Evolutionary conservation across 2,797 vertebrate species (phyloP).

Genomic region (Acanthurus leucopareius): DNA sequence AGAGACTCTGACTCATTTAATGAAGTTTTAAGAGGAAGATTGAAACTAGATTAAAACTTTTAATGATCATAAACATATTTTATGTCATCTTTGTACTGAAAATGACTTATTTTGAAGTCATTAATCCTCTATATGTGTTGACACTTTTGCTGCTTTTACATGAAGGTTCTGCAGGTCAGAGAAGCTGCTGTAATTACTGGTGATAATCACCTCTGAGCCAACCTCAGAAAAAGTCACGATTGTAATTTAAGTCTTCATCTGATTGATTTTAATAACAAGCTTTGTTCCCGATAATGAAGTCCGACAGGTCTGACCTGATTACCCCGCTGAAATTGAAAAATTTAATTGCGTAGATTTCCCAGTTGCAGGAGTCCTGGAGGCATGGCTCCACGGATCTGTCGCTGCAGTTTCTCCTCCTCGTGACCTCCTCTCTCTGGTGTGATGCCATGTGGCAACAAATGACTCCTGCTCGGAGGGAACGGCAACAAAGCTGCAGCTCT

Average conservation of each 20-base stretch:
- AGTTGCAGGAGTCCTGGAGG: slow-evolving; percentile 44
- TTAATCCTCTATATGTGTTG: background rate
- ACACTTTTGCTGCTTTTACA: background rate
- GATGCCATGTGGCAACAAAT: slow-evolving; percentile 60
- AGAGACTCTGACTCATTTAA: background rate
- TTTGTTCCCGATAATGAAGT: slow-evolving; percentile 63
- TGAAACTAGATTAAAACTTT: no score
- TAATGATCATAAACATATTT: no score
- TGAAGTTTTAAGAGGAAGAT: no score
- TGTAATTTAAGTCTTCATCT: slow-evolving; percentile 43
- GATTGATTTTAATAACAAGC: slow-evolving; percentile 62
- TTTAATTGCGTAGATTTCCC: slow-evolving; percentile 76
- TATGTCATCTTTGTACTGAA: no score
- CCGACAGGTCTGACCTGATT: slow-evolving; percentile 64
- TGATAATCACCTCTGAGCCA: slow-evolving; percentile 5
- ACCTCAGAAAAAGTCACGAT: slow-evolving; percentile 25
- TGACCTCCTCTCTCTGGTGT: slow-evolving; percentile 30
- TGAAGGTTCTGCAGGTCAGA: background rate
- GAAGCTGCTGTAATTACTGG: background rate
- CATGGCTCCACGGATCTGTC: slow-evolving; percentile 59
- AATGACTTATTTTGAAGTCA: background rate
- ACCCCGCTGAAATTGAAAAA: slow-evolving; percentile 67
- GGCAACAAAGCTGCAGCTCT: slow-evolving; percentile 14
- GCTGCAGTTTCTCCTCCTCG: slow-evolving; percentile 46
- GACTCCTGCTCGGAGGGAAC: slow-evolving; percentile 39